These are phyloP conservation scores for Nothura maculosa DNA, from an alignment of 2,797 vertebrate species.

Conservation along the genomic window DNA sequence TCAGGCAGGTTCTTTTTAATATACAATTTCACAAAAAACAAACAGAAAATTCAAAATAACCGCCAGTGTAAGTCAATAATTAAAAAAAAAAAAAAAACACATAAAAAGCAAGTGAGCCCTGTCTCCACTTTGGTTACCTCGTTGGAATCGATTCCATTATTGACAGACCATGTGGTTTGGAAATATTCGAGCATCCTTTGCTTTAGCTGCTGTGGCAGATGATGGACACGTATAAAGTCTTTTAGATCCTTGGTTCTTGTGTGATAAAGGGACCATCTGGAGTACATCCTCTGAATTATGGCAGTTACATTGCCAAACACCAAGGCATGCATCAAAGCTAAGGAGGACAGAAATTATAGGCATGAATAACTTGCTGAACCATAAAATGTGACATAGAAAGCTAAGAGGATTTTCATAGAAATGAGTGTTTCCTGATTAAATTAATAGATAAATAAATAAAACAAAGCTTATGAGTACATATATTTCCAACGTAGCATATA, in stretches of 20 bases:
- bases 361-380: not conserved
- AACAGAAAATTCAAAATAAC: not conserved
- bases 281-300: constrained; percentile 98
- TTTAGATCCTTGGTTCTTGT: constrained; percentile 97
- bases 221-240: constrained; percentile 97
- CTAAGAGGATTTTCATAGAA: not conserved
- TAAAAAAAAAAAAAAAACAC: not conserved
- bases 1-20: not conserved
- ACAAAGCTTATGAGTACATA: not conserved
- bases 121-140: constrained; percentile 78
- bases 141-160: constrained; percentile 87
- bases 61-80: not conserved
- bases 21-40: not conserved
- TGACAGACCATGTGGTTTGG: constrained; percentile 87
- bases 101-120: not conserved
- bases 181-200: constrained; percentile 99
- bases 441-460: not conserved
- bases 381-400: not conserved
- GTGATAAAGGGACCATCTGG: constrained; percentile 97
- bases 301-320: constrained; percentile 98
- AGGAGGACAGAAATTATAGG: constrained; percentile 1
- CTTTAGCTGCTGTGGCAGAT: constrained; percentile 94
- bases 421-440: not conserved
- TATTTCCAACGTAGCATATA: too few relatives aligned
- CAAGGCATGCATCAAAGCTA: constrained; percentile 97